Evolutionary conservation across 2,113 vertebrate genomes (phyloP).

Genomic region (Oophaga pumilio): DNA sequence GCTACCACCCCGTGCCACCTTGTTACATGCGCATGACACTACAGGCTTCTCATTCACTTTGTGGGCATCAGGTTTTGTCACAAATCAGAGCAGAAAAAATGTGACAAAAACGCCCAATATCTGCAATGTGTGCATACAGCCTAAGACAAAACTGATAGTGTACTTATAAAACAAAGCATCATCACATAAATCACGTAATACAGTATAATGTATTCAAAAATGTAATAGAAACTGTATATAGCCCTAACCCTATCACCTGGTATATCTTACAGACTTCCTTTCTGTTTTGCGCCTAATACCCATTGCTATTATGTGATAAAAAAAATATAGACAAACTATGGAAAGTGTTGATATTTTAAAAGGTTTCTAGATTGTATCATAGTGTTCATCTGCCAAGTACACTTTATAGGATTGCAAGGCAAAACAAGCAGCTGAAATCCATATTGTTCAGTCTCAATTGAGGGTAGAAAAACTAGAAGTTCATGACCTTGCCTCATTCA

Average conservation of each 20-base stretch:
- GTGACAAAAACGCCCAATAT: too few species aligned
- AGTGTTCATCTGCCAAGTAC: slow-evolving; percentile 25
- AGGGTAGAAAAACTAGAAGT: slow-evolving; percentile 29
- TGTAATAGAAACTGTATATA: background rate
- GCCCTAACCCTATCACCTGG: background rate
- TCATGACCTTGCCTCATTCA: slow-evolving; percentile 41
- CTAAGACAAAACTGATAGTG: too few species aligned
- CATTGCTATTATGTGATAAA: background rate
- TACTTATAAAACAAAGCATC: background rate
- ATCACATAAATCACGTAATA: background rate
- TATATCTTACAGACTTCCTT: background rate
- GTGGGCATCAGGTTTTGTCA: too few species aligned
- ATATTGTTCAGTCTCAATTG: slow-evolving; percentile 47
- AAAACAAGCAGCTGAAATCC: slow-evolving; percentile 46
- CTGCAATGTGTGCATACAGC: too few species aligned
- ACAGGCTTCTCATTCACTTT: too few species aligned
- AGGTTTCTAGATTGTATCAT: slow-evolving; percentile 37
- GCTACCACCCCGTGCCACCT: too few species aligned
- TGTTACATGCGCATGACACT: too few species aligned
- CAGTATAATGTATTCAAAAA: background rate
- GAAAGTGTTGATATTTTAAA: slow-evolving; percentile 37
- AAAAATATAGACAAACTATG: background rate
- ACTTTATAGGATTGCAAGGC: slow-evolving; percentile 31
- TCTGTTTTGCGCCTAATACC: background rate
- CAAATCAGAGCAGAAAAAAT: too few species aligned